Percentiles rank a stretch among this genome's conserved stretches.
Conservation (phyloP, 2,888 invertebrate genomes). For the Hydriomena furcata region DNA sequence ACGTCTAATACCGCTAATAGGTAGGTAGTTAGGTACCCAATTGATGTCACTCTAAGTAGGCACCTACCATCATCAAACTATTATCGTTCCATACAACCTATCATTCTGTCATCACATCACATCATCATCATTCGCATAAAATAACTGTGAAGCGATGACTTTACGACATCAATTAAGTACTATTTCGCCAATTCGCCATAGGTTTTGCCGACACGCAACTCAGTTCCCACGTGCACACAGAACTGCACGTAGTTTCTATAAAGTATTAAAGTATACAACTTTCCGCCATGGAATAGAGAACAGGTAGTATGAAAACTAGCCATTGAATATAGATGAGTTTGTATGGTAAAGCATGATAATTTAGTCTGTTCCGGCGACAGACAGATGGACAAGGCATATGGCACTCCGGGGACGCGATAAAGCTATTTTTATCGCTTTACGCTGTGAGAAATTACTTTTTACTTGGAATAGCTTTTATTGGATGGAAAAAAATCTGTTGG, state of each 20-base stretch:
- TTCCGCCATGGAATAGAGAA: neutral
- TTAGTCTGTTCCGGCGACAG: slow-evolving; percentile 1
- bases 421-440: slow-evolving; percentile 14
- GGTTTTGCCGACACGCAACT: slow-evolving; percentile 12
- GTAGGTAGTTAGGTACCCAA: too few species aligned
- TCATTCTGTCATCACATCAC: neutral
- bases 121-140: slow-evolving; percentile 1
- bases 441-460: slow-evolving; percentile 20
- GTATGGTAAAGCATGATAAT: neutral
- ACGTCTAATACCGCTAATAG: too few species aligned
- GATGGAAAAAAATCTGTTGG: slow-evolving; percentile 1
- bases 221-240: slow-evolving; percentile 22
- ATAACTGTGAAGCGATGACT: slow-evolving; percentile 8
- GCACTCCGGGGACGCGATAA: slow-evolving; percentile 14
- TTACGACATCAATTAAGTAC: slow-evolving; percentile 14
- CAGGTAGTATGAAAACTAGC: neutral
- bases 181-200: slow-evolving; percentile 22
- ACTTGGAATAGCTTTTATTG: slow-evolving; percentile 14
- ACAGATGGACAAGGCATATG: slow-evolving; percentile 16
- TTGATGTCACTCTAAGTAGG: too few species aligned
- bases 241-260: neutral
- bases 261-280: neutral
- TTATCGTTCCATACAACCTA: neutral
- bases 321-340: neutral
- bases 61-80: too few species aligned